Evolutionary conservation across 2,113 vertebrate genomes (phyloP), one percentile per base, ranked within the genome.

Genomic region (Phaethon lepturus): DNA sequence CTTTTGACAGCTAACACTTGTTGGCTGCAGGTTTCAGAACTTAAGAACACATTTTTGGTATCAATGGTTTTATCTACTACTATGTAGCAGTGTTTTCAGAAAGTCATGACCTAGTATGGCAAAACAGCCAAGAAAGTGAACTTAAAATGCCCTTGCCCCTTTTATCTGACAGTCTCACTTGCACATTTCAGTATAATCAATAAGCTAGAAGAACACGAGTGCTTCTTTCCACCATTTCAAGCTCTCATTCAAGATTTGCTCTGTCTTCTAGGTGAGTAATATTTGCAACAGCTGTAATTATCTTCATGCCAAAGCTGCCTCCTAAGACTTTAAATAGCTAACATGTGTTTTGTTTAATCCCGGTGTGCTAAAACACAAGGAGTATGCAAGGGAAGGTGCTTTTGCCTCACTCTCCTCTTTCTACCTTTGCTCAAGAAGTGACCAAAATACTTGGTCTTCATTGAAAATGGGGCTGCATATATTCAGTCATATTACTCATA

Each of bases 201-300:
- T 85, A 99, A 99, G 89, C 95, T 99, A 80, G 98, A 99, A 98
- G 99, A 99, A 92, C 98, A 99, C 0, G 98, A 99, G 6, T 97
- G 98, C 86, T 99, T 99, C 97, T 99, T 99, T 63, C 99, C 99
- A 10, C 98, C 98, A 2, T 99, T 99, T 98, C 98, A 99, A 49
- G 97, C 97, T 62, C 98, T 99, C 82, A 93, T 98, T 58, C 95
- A 98, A 66, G 98, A 99, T 11, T 96, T 99, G 44, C 98, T 99
- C 59, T 76, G 97, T 64, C 95, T 98, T 77, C 97, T 99, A 63
- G 99, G 99, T 99, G 97, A 98, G 97, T 79, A 53, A 44, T 45
- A 55, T 14, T 90, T 88, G 23, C 62, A 75, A 12, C 23, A 83
- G 33, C 6, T 71, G 64, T 90, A 75, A 93, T 72, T 89, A 71